Evolutionary conservation across 2,113 vertebrate species (phyloP).

Genomic region (Pagrus major): DNA sequence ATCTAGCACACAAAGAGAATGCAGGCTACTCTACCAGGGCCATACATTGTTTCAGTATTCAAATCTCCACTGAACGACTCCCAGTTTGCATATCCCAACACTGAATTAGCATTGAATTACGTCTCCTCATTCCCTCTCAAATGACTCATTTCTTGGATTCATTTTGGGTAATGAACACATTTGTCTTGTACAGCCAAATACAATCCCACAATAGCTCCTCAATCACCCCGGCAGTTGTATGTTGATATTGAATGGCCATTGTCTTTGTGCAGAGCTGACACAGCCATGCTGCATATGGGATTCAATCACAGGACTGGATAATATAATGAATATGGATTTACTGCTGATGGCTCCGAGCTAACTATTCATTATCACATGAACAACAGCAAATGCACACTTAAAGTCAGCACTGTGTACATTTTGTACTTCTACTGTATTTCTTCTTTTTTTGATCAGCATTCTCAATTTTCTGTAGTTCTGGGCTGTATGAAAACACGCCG

Average conservation of each 20-base stretch:
- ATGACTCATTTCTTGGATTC: conserved; percentile 74
- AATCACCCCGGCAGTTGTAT: conserved; percentile 63
- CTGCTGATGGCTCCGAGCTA: conserved; percentile 61
- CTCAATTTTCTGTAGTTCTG: conserved; percentile 19
- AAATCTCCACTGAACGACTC: conserved; percentile 53
- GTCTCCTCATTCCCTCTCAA: conserved; percentile 65
- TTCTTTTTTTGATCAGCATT: background rate
- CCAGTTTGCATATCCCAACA: conserved; percentile 49
- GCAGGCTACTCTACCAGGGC: conserved; percentile 13
- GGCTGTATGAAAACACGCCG: conserved; percentile 36
- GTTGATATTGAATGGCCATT: conserved; percentile 69
- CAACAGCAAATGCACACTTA: conserved; percentile 28
- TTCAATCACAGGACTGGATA: conserved; percentile 64
- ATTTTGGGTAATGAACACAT: conserved; percentile 79
- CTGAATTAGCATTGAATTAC: conserved; percentile 68
- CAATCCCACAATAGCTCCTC: conserved; percentile 71
- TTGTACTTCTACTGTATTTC: conserved; percentile 19
- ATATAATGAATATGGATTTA: conserved; percentile 70
- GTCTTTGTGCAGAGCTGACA: conserved; percentile 70
- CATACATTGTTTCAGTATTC: conserved; percentile 58
- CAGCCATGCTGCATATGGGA: conserved; percentile 47
- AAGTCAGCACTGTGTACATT: conserved; percentile 20
- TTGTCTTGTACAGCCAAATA: conserved; percentile 76
- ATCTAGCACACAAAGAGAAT: conserved; percentile 35
- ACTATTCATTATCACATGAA: conserved; percentile 62